A percentile compares a stretch with the other conserved stretches of the same genome.
Evolutionary conservation across 2,888 invertebrate species (phyloP).

Genomic region (Eilema sororculum): DNA sequence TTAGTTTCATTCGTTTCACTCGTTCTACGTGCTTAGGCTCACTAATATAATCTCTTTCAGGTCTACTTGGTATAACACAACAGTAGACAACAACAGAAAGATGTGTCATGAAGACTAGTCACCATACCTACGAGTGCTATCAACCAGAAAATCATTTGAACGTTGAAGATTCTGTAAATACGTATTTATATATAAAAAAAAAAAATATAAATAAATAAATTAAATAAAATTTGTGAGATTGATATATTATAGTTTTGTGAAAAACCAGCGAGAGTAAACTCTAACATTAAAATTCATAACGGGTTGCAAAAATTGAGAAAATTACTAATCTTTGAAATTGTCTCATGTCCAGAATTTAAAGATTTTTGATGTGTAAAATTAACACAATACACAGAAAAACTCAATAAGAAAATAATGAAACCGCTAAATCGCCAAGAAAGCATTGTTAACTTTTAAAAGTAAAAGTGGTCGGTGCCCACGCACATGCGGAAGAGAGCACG

Average conservation of each 20-base stretch:
- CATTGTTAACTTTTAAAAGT: constrained; percentile 75
- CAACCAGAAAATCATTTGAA: neutral
- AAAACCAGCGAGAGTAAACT: neutral
- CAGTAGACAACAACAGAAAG: neutral
- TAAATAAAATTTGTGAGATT: no score
- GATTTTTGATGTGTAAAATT: neutral
- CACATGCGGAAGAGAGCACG: constrained; percentile 78
- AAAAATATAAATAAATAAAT: no score
- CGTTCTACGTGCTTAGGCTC: neutral
- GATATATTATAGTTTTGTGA: neutral
- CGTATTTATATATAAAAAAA: neutral
- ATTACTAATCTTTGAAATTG: neutral
- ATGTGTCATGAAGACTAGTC: no score
- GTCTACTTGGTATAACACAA: neutral
- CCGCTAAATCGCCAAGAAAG: constrained; percentile 33
- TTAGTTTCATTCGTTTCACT: neutral
- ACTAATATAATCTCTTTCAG: neutral
- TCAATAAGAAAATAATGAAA: neutral
- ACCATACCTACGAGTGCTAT: neutral
- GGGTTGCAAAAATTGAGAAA: neutral
- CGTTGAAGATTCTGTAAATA: neutral
- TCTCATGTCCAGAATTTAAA: neutral
- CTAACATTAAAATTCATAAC: neutral
- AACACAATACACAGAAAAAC: constrained; percentile 4
- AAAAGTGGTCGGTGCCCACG: constrained; percentile 75